Base-by-base conservation (phyloP, 2,888 invertebrate species). In the Opisthograptis luteolata region DNA sequence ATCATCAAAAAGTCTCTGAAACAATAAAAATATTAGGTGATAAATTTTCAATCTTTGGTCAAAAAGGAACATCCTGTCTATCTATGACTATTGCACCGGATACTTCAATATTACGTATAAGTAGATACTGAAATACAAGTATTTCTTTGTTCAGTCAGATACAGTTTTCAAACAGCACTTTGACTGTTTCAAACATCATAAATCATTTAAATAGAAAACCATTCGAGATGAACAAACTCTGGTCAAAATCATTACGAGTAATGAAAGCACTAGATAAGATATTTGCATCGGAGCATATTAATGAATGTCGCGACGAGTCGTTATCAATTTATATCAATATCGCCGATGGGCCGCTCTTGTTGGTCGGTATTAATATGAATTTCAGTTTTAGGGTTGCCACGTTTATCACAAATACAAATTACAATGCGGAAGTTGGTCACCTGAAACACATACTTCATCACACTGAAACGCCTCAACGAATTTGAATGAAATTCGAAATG, bases 311-410 rank as follows among this genome's bases (percentile, higher is more conserved):
- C 82, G 79, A 84, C 83, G 78, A 84, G 77, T 76, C 79, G 73
- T 84, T 83, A 88, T 87, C 87, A 89, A 90, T 90, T 91, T 87
- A 89, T 89, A 89, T 90, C 87, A 90, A 89, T 89, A 90, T 84
- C 79, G 82, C 81, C 86, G 86, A 85, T 87, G 81, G 81, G 60
- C 74, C 67, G 73, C 72, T 79, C 76, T 86, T 88, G 87, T 87
- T 87, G 81, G 83, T 73, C 67, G 66, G 76, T 76, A 82, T 85
- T 84, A 84, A 86, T 87, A 81, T 84, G 82, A 85, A 85, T 80
- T 85, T 82, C 73, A 84, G 70, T 58, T 20, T 1, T 75, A 89
- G 88, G 89, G 89, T 46, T 87, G 82, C 6, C 69, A 12, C 37
- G 36, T 30, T 19, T 40, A 34, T 20, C n/a, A n/a, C 17, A 17